Percentiles rank a stretch among this genome's conserved stretches.
These are phyloP conservation scores for Vanessa atalanta DNA, from an alignment of 1,140 invertebrate genomes.

Conservation along the genomic window DNA sequence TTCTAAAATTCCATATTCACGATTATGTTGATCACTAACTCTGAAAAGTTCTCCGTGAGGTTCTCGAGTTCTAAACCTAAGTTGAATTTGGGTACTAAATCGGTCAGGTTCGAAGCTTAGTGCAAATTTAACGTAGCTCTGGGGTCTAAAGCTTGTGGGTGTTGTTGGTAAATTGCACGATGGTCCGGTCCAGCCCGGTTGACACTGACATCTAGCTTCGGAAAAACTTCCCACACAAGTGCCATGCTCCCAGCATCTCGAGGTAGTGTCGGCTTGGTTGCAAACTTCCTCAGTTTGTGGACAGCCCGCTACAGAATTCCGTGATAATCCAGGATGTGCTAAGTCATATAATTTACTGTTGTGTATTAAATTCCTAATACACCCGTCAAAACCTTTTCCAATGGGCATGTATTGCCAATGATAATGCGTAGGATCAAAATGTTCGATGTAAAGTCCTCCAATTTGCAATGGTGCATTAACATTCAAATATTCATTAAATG, in stretches of 20 bases:
- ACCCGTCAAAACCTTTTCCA: slow-evolving; percentile 95
- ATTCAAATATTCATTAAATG: slow-evolving; percentile 98
- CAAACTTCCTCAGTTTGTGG: slow-evolving; percentile 94
- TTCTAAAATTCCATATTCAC: slow-evolving; percentile 97
- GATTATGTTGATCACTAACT: slow-evolving; percentile 95
- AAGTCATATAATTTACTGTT: slow-evolving; percentile 97
- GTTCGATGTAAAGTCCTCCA: slow-evolving; percentile 93
- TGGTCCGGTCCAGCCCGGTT: slow-evolving; percentile 94
- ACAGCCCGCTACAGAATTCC: slow-evolving; percentile 93
- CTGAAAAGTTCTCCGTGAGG: slow-evolving; percentile 95
- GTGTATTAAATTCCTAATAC: slow-evolving; percentile 96
- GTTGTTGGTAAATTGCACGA: slow-evolving; percentile 92
- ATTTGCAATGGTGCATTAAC: slow-evolving; percentile 97
- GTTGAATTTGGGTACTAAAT: slow-evolving; percentile 94
- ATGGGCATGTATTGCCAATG: slow-evolving; percentile 93
- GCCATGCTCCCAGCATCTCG: slow-evolving; percentile 94
- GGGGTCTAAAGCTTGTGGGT: slow-evolving; percentile 93
- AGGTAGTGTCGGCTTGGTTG: slow-evolving; percentile 89
- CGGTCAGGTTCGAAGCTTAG: slow-evolving; percentile 96
- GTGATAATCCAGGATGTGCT: slow-evolving; percentile 91
- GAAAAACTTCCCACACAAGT: slow-evolving; percentile 95
- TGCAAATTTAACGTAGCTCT: slow-evolving; percentile 97
- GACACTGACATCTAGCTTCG: slow-evolving; percentile 94
- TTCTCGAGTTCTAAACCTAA: slow-evolving; percentile 95
- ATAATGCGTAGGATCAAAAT: slow-evolving; percentile 92